phyloP scores from a whole-genome alignment of 37 sponge, comb jelly and placozoan species.

The Cliona cf. orientalis region DNA sequence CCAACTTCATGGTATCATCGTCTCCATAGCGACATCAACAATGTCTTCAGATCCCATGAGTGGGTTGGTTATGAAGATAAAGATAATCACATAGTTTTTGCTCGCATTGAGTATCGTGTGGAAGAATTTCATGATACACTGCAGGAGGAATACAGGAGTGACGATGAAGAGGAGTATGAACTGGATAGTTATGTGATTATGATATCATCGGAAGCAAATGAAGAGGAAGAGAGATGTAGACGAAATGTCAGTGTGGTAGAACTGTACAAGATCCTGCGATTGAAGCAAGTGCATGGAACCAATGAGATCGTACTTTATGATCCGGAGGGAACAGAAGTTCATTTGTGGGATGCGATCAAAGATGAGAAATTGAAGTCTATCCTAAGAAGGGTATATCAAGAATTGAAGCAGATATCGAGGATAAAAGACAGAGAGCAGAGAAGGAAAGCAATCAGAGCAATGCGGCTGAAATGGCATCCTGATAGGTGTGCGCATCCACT shows the following conservation, averaged over 20 bases:
- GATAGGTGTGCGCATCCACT: conserved; percentile 4
- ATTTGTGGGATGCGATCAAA: not conserved
- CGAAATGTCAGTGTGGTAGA: not conserved
- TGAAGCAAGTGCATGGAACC: not conserved
- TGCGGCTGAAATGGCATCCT: conserved; percentile 30
- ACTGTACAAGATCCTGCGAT: conserved; percentile 39
- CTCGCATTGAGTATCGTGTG: conserved; percentile 14
- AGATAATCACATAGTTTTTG: conserved; percentile 27
- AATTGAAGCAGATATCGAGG: conserved; percentile 15
- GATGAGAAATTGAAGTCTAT: conserved; percentile 15
- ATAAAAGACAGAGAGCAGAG: not conserved
- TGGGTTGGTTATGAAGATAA: conserved; percentile 55
- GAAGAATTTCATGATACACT: too few relatives aligned
- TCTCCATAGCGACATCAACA: conserved; percentile 20
- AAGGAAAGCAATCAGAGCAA: conserved; percentile 24
- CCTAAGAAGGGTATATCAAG: not conserved
- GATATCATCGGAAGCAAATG: not conserved
- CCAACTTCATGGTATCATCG: conserved; percentile 23
- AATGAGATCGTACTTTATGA: conserved; percentile 16
- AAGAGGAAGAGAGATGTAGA: not conserved
- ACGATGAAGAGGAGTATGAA: not conserved
- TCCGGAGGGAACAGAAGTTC: not conserved
- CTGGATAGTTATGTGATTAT: not conserved
- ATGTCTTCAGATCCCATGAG: conserved; percentile 60
- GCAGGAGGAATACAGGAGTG: too few relatives aligned